Percentiles rank a stretch among this genome's conserved stretches.
Evolutionary conservation across 2,797 vertebrate genomes (phyloP).

Genomic region (Limosa lapponica): DNA sequence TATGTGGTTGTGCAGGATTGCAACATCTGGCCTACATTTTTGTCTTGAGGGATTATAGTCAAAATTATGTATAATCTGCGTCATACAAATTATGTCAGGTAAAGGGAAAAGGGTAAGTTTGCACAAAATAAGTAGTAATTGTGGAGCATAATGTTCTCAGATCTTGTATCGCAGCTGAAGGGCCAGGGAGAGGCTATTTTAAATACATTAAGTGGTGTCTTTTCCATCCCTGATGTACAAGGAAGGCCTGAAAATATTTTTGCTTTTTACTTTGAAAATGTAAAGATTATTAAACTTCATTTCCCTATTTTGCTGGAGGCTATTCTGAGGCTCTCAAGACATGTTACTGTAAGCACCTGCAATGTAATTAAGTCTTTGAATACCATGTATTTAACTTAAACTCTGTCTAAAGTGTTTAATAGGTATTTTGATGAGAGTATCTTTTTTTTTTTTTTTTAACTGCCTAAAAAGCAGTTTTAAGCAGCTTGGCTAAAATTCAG

Average conservation of each 20-base stretch:
- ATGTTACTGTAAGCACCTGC: slow-evolving; percentile 8
- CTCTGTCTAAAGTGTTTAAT: not conserved
- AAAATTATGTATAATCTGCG: not conserved
- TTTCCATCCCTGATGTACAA: not conserved
- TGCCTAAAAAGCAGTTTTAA: not conserved
- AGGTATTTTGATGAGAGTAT: not conserved
- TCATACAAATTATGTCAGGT: not conserved
- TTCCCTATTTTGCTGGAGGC: slow-evolving; percentile 35
- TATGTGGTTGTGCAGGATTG: not conserved
- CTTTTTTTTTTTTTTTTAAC: not conserved
- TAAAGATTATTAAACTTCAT: slow-evolving; percentile 16
- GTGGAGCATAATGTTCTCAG: not conserved
- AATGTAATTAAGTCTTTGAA: slow-evolving; percentile 49
- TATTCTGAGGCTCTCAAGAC: not conserved
- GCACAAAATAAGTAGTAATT: not conserved
- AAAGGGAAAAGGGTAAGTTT: slow-evolving; percentile 1
- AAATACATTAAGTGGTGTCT: not conserved
- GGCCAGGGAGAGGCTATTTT: slow-evolving; percentile 35
- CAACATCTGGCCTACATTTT: not conserved
- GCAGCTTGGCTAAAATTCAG: not conserved
- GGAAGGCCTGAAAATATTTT: not conserved
- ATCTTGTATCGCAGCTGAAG: slow-evolving; percentile 29
- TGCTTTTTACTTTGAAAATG: slow-evolving; percentile 37
- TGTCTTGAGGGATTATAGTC: not conserved
- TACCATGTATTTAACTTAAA: slow-evolving; percentile 2